Evolutionary conservation across 1,140 invertebrate genomes (phyloP), one percentile per base, ranked within the genome.

Genomic region (Drosophila rufa): DNA sequence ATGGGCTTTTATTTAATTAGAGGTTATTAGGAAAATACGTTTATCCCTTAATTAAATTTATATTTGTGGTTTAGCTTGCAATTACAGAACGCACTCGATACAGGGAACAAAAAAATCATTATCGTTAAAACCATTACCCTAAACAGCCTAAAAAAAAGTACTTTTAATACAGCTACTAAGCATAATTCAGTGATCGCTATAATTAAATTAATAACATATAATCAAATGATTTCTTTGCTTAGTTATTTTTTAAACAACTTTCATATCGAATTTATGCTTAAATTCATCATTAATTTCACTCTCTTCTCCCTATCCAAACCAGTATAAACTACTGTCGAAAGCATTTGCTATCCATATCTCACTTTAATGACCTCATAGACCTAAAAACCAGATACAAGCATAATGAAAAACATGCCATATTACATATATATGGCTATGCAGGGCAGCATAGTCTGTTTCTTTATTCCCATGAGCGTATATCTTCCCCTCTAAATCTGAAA

Each of bases 281-380:
- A n/a, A 33, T 5, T 7, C 36, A 17, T 42, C 38, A 36, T 45
- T 8, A 46, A 25, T 46, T 19, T 7, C 30, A 2, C 12, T 25
- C 19, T n/a, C 4, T 33, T 15, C 17, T 7, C n/a, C 19, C 14
- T 25, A 27, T 3, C 30, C 2, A 61, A 61, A 25, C 17, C 25
- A 12, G 19, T 60, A 17, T 43, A 59, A 15, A 40, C 27, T 11
- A 14, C 55, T 36, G 14, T 9, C 48, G 2, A 30, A 19, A 38
- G 9, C 27, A 64, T 36, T 69, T 14, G 27, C 46, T n/a, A 67
- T 38, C 67, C 33, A 70, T 55, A 53, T 67, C 62, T 70, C 48
- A 55, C 62, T 46, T 68, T 67, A 70, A 70, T 70, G 62, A 70
- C 48, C 67, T 71, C 68, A 48, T 59, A 38, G 50, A 70, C 65